Percentiles rank a stretch among this genome's conserved stretches.
These are phyloP conservation scores for Prionailurus viverrinus DNA, from an alignment of 2,113 vertebrate species.

Conservation along the genomic window DNA sequence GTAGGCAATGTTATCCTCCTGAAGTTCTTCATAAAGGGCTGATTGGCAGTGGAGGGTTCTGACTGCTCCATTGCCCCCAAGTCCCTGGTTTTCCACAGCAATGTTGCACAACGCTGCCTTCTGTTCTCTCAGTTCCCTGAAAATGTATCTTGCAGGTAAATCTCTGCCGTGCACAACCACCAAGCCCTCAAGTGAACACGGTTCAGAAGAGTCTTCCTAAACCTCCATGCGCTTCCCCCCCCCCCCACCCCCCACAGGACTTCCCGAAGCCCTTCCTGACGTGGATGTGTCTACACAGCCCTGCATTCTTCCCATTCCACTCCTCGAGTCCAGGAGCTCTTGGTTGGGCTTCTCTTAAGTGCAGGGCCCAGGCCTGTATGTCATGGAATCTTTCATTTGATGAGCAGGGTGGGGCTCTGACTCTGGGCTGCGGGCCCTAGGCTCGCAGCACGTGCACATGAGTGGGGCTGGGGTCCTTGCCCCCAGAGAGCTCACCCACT, in stretches of 20 bases:
- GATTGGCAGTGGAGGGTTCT: background rate
- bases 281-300: background rate
- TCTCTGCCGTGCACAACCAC: background rate
- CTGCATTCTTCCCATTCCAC: background rate
- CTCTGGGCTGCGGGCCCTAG: background rate
- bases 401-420: background rate
- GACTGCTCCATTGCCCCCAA: background rate
- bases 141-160: constrained; percentile 23
- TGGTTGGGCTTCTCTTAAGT: background rate
- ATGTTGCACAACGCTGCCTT: background rate
- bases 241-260: rapidly evolving
- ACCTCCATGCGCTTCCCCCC: background rate
- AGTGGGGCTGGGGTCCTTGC: background rate
- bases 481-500: background rate
- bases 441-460: background rate
- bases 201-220: background rate
- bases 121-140: background rate
- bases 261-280: no score
- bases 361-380: background rate
- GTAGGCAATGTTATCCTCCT: background rate
- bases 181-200: constrained; percentile 7
- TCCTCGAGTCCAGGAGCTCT: background rate
- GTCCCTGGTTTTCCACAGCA: background rate
- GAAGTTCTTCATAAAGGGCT: constrained; percentile 2
- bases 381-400: background rate